Evolutionary conservation across 2,888 invertebrate genomes (phyloP).

Genomic region (Lottia scabra): DNA sequence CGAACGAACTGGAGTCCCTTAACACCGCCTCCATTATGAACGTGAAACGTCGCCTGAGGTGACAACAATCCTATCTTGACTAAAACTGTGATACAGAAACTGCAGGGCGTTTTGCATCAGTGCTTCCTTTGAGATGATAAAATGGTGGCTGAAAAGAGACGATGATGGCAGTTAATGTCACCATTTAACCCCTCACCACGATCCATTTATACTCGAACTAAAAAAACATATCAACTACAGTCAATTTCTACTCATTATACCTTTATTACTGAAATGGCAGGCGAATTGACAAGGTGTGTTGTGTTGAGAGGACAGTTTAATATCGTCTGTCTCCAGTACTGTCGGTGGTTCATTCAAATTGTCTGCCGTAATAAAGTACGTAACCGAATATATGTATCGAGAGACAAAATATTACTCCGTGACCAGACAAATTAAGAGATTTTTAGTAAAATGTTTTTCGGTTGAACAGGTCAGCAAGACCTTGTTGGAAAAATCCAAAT

Average conservation of each 20-base stretch:
- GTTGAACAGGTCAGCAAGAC: too few relatives aligned
- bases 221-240: conserved; percentile 3
- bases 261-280: background rate
- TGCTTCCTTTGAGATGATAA: background rate
- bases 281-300: background rate
- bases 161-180: conserved; percentile 1
- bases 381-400: background rate
- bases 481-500: too few relatives aligned
- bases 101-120: conserved; percentile 4
- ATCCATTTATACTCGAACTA: background rate
- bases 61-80: background rate
- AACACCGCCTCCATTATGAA: conserved; percentile 58
- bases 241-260: background rate
- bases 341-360: background rate
- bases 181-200: conserved; percentile 5
- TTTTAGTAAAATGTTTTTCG: too few relatives aligned
- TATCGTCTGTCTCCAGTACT: background rate
- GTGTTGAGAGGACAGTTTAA: background rate
- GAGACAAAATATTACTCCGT: too few relatives aligned
- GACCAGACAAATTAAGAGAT: too few relatives aligned
- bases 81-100: background rate
- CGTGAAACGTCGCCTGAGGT: background rate
- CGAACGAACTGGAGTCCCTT: conserved; percentile 56
- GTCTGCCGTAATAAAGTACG: background rate
- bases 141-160: background rate